Percentiles rank a stretch among this genome's conserved stretches.
Evolutionary conservation across 2,113 vertebrate species (phyloP).

Genomic region (Arizona elegans): DNA sequence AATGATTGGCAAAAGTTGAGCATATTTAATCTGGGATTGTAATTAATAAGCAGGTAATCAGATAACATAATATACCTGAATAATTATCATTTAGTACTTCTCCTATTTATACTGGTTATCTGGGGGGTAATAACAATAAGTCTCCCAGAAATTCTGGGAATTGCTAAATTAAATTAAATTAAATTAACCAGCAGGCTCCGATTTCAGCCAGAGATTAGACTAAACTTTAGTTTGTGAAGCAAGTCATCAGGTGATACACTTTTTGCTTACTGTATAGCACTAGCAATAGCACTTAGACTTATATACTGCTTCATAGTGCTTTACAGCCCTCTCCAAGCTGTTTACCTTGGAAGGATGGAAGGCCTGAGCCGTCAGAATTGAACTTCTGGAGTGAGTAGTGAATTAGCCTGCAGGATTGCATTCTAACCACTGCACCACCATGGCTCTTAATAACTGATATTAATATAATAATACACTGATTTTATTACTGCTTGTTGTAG

Average conservation of each 20-base stretch:
- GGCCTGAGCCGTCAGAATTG: no score
- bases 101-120: background rate
- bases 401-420: no score
- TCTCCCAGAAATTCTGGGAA: background rate
- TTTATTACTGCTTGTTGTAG: background rate
- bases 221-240: background rate
- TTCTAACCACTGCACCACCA: no score
- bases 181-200: background rate
- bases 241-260: background rate
- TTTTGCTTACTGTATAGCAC: background rate
- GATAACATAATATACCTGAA: background rate
- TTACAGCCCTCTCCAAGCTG: no score
- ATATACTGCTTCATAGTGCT: no score
- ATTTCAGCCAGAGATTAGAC: background rate
- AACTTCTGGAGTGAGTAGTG: no score
- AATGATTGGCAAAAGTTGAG: background rate
- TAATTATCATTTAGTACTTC: background rate
- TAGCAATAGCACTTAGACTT: no score
- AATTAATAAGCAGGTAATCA: background rate
- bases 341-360: no score
- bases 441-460: background rate
- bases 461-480: background rate
- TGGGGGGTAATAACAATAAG: background rate
- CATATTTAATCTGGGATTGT: background rate
- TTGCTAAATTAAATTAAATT: background rate